These are phyloP conservation scores for Nomada hirtipes DNA, from an alignment of 2,888 invertebrate genomes.

Conservation along the genomic window DNA sequence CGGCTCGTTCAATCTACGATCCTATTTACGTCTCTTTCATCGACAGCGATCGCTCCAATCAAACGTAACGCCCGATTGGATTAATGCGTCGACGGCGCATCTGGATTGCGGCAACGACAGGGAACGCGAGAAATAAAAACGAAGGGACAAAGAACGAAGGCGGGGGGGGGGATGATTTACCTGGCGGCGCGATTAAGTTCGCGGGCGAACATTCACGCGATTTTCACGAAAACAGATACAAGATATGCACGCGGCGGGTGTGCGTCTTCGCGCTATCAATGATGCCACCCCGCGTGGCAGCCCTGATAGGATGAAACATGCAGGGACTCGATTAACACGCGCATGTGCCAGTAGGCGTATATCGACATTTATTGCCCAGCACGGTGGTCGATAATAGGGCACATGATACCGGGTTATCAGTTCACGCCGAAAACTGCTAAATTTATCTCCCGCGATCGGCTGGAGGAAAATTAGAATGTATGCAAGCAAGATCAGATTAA, in stretches of 20 bases:
- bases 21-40: slow-evolving; percentile 61
- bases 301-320: slow-evolving; percentile 45
- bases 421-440: slow-evolving; percentile 46
- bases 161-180: not conserved
- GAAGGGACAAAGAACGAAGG: not conserved
- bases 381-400: slow-evolving; percentile 57
- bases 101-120: not conserved
- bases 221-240: not conserved
- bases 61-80: slow-evolving; percentile 30
- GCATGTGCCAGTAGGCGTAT: slow-evolving; percentile 59
- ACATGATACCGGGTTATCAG: slow-evolving; percentile 51
- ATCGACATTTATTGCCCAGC: slow-evolving; percentile 60
- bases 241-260: no score
- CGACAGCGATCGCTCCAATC: slow-evolving; percentile 30
- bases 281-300: slow-evolving; percentile 27
- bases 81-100: slow-evolving; percentile 1
- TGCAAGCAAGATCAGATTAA: no score
- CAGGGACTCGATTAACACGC: slow-evolving; percentile 57
- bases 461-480: slow-evolving; percentile 8
- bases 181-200: not conserved
- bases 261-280: slow-evolving; percentile 33
- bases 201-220: not conserved
- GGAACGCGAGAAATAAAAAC: no score
- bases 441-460: slow-evolving; percentile 21
- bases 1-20: slow-evolving; percentile 28